Base-by-base conservation (phyloP, 2,888 invertebrate genomes). In the Drosophila colorata region DNA sequence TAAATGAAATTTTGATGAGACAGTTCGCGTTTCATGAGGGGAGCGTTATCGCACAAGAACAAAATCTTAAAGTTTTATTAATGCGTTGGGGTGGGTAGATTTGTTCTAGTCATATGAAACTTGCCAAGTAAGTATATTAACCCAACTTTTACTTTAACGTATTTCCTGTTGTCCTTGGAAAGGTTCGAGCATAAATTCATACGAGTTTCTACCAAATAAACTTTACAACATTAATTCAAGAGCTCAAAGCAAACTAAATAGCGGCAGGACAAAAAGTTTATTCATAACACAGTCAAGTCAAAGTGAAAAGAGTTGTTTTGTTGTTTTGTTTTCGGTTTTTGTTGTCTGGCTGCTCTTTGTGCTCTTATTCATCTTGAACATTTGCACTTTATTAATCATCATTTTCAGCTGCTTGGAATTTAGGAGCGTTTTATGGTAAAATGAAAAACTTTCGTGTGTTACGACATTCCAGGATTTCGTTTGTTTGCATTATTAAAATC, bases 1-100 rank as follows among this genome's bases (percentile, higher is more conserved):
- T n/a, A 60, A 67, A 80, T 78, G 33, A 63, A 74, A 82, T 47
- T 61, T 74, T 79, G 63, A 77, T 79, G 46, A 59, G 60, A 33
- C 46, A 20, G 35, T 59, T 47, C 61, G 37, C 11, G 40, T 44
- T 35, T 55, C 16, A 11, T 16, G 28, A 25, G 9, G 37, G 23
- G 13, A 33, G 33, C 35, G 13, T 47, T 28, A 20, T 48, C 28
- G n/a, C 18, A 35, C 13, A 25, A 16, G 9, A 20, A 18, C 28
- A 58, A 40, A 65, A 65, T 46, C 40, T 40, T 0, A 14, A 31
- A 8, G 11, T 25, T 16, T n/a, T 1, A 14, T 35, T 4, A 43
- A 16, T 3, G 55, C 14, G 5, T 4, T 7, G 11, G 4, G 8
- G 9, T 13, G 8, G 28, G 9, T 28, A 9, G 28, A 28, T 28